Evolutionary conservation across 2,888 invertebrate species (phyloP).

Genomic region (Crepidodera aurea): DNA sequence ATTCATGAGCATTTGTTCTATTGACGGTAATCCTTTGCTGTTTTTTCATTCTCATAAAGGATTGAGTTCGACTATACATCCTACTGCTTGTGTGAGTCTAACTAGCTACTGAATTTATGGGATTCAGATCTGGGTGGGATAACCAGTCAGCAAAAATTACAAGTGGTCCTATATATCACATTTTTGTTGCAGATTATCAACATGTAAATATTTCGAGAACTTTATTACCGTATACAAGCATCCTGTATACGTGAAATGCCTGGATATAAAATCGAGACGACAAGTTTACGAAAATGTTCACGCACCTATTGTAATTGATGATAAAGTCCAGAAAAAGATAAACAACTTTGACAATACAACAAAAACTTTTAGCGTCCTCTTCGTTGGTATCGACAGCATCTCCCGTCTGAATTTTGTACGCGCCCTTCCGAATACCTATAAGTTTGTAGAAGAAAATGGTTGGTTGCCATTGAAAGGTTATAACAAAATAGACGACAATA

Average conservation of each 20-base stretch:
- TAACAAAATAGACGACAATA: conserved; percentile 84
- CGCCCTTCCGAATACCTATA: conserved; percentile 76
- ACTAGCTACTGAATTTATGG: too few species aligned
- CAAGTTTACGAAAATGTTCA: conserved; percentile 66
- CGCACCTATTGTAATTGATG: conserved; percentile 57
- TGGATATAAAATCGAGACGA: conserved; percentile 43
- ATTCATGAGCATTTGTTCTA: too few species aligned
- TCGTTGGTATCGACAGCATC: conserved; percentile 87
- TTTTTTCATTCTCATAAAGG: too few species aligned
- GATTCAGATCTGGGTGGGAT: too few species aligned
- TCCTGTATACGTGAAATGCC: conserved; percentile 65
- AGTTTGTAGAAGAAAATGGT: conserved; percentile 67
- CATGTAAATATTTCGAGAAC: conserved; percentile 63
- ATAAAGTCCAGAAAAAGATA: conserved; percentile 46
- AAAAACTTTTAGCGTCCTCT: conserved; percentile 70
- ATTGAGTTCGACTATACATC: too few species aligned
- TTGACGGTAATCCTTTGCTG: too few species aligned
- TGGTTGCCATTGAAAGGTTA: conserved; percentile 55
- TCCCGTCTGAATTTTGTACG: conserved; percentile 81
- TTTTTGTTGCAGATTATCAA: conserved; percentile 57
- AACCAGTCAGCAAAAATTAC: too few species aligned
- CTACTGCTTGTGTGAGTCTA: too few species aligned
- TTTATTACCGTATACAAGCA: conserved; percentile 60
- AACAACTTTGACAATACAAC: conserved; percentile 41
- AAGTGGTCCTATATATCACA: too few species aligned